These are phyloP conservation scores for Allenopithecus nigroviridis DNA, from an alignment of 2,797 vertebrate genomes.

Conservation along the genomic window DNA sequence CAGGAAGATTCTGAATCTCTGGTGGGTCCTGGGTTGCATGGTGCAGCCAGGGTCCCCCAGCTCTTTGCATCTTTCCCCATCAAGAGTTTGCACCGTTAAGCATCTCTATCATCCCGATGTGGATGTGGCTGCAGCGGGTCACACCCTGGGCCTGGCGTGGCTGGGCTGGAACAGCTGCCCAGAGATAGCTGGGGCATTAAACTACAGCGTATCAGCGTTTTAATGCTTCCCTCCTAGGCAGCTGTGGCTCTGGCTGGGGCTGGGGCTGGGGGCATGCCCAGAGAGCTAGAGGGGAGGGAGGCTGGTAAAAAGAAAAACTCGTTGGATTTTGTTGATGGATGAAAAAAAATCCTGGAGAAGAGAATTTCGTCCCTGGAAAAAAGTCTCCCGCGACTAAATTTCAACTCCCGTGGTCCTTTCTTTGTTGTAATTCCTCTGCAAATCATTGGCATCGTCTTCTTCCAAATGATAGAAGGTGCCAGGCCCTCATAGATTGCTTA, in stretches of 20 bases:
- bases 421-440: slow-evolving; percentile 77
- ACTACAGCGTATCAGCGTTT: slow-evolving; percentile 24
- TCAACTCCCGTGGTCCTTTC: slow-evolving; percentile 52
- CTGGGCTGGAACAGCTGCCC: slow-evolving; percentile 66
- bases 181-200: slow-evolving; percentile 46
- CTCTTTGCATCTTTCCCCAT: not conserved
- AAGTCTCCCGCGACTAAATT: slow-evolving; percentile 35
- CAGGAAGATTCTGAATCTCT: slow-evolving; percentile 71
- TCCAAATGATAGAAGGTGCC: slow-evolving; percentile 76
- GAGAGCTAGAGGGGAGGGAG: not conserved
- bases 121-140: slow-evolving; percentile 70
- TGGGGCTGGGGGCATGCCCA: not conserved
- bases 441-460: slow-evolving; percentile 66
- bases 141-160: slow-evolving; percentile 42
- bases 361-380: slow-evolving; percentile 31
- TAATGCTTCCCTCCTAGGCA: not conserved
- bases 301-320: not conserved
- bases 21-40: slow-evolving; percentile 66
- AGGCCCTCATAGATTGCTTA: slow-evolving; percentile 77
- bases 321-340: not conserved
- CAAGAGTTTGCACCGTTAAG: slow-evolving; percentile 48
- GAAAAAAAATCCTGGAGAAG: not conserved
- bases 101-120: slow-evolving; percentile 50
- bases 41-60: slow-evolving; percentile 60
- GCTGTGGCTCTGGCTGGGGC: not conserved